A percentile compares a stretch with the other conserved stretches of the same genome.
Conservation (phyloP, 2,888 invertebrate species). For the Crossocerus cetratus region DNA sequence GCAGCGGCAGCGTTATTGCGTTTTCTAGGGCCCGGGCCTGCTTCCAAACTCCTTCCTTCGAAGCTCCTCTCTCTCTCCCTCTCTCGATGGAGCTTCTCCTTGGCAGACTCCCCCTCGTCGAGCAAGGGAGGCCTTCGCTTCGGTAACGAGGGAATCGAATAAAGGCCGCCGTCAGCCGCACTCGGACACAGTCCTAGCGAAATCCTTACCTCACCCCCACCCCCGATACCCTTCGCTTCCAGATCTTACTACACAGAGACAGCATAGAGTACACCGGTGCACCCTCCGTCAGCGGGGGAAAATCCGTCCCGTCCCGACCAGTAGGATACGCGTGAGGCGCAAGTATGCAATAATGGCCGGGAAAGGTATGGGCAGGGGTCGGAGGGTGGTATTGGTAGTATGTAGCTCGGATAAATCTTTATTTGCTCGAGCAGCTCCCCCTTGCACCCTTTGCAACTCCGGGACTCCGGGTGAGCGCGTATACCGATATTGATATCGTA, state of each 20-base stretch:
- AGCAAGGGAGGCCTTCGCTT: constrained; percentile 8
- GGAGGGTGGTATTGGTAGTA: neutral
- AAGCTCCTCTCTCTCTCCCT: no score
- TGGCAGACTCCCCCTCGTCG: neutral
- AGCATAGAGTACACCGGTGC: no score
- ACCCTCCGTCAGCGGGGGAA: neutral
- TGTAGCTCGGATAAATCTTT: neutral
- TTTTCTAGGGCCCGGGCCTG: constrained; percentile 13
- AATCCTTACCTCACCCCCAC: neutral
- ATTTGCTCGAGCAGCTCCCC: neutral
- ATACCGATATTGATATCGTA: constrained; percentile 9
- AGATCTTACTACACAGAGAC: no score
- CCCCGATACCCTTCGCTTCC: no score
- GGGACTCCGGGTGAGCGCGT: neutral
- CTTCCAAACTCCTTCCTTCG: no score
- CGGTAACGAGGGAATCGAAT: constrained; percentile 27
- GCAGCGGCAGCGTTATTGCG: constrained; percentile 22
- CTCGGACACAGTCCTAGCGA: neutral
- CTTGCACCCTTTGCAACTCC: no score
- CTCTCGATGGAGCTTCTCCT: constrained; percentile 22
- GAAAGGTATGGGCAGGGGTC: neutral
- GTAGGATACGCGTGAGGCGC: constrained; percentile 2
- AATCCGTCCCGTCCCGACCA: neutral
- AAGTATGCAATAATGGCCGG: constrained; percentile 4
- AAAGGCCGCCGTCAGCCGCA: neutral